phyloP scores from a whole-genome alignment of 2,113 vertebrate genomes.

The Sinocyclocheilus maitianheensis region DNA sequence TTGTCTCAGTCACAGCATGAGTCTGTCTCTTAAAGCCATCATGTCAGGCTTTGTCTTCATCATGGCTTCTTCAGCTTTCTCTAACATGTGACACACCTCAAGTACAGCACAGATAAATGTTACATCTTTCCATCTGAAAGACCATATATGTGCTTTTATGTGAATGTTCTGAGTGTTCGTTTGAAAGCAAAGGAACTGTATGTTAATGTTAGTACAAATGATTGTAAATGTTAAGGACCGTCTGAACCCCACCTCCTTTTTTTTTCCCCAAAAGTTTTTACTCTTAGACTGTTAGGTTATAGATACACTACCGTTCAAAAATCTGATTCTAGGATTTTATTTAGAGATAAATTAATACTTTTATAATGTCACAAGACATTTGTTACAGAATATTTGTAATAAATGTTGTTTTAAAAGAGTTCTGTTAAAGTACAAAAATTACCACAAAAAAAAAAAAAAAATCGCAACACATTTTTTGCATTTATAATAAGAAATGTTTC shows the following conservation, averaged over 20 bases:
- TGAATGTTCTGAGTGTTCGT: neutral
- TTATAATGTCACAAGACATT: no score
- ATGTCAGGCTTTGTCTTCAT: neutral
- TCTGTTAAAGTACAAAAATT: neutral
- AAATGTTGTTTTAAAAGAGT: no score
- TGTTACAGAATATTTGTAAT: no score
- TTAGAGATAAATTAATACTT: no score
- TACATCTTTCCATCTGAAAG: neutral
- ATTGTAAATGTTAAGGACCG: neutral
- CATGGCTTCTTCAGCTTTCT: neutral
- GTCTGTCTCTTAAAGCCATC: slow-evolving; percentile 5
- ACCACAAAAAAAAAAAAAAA: neutral
- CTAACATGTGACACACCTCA: neutral
- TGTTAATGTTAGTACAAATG: neutral
- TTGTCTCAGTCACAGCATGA: neutral
- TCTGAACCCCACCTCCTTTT: neutral
- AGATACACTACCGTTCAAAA: neutral
- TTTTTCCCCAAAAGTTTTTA: neutral
- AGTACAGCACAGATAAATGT: neutral
- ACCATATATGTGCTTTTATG: neutral
- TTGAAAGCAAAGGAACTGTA: neutral
- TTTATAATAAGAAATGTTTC: neutral
- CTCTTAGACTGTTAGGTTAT: neutral
- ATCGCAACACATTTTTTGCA: neutral
- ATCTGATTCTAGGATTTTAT: no score